These are phyloP conservation scores for Corvus moneduloides DNA, from an alignment of 2,113 vertebrate genomes.

Conservation along the genomic window DNA sequence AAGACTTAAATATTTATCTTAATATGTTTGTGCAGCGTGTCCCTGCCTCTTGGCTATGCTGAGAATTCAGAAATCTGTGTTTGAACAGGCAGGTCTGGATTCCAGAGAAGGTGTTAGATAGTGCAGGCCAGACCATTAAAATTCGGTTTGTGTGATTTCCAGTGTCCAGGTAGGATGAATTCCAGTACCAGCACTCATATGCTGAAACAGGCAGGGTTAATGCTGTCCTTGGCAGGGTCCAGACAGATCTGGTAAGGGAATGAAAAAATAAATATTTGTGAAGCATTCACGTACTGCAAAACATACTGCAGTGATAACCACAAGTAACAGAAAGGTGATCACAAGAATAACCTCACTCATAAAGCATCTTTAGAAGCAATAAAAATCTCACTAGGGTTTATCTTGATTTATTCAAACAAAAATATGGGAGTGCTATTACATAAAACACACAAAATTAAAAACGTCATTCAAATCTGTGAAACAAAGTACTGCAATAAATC, in stretches of 20 bases:
- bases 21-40: not conserved
- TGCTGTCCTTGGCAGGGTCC: not conserved
- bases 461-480: not conserved
- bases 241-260: not conserved
- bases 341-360: not conserved
- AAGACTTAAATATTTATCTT: not conserved
- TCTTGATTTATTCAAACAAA: not conserved
- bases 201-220: not conserved
- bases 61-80: not conserved
- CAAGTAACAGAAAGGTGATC: not conserved
- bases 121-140: not conserved
- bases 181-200: not conserved
- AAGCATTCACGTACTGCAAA: not conserved
- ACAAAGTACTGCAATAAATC: not conserved
- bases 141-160: not conserved
- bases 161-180: not conserved
- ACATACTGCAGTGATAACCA: not conserved
- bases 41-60: not conserved
- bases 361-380: not conserved
- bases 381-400: not conserved
- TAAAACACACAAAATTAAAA: not conserved
- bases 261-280: not conserved
- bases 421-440: not conserved
- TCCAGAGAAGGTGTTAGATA: not conserved
- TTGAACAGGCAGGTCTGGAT: not conserved